Conservation (phyloP, 2,113 vertebrate species). For the Alouatta palliata region DNA sequence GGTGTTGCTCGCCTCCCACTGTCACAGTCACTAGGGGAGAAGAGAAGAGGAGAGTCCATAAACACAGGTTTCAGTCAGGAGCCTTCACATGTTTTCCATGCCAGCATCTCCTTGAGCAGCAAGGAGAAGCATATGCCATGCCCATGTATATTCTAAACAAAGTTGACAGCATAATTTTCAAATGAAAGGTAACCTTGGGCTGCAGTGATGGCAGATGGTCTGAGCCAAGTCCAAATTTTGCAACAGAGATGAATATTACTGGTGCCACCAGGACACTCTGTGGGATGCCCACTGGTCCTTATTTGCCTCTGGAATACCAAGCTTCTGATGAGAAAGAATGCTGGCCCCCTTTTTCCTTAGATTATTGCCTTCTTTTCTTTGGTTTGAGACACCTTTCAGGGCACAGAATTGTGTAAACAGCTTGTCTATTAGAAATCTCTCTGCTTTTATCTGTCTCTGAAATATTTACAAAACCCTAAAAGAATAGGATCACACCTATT, state of each 20-base stretch:
- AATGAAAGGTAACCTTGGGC: constrained; percentile 21
- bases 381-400: not conserved
- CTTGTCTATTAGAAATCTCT: constrained; percentile 1
- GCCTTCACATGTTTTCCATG: not conserved
- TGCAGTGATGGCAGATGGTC: constrained; percentile 36
- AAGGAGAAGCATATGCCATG: not conserved
- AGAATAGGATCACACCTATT: not conserved
- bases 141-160: not conserved
- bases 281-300: not conserved
- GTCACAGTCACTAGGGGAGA: constrained; percentile 89
- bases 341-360: not conserved
- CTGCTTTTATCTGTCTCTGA: not conserved
- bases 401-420: not conserved
- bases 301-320: not conserved
- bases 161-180: constrained; percentile 13
- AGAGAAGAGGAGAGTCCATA: constrained; percentile 62
- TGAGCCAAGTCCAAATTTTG: constrained; percentile 45
- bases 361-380: not conserved
- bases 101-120: not conserved
- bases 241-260: not conserved
- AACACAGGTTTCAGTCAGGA: not conserved
- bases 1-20: constrained; percentile 91
- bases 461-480: constrained; percentile 3
- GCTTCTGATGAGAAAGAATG: not conserved
- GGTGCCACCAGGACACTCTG: not conserved